Percentiles rank a stretch among this genome's conserved stretches.
Conservation (phyloP, 2,113 vertebrate genomes). For the Bujurquina vittata region DNA sequence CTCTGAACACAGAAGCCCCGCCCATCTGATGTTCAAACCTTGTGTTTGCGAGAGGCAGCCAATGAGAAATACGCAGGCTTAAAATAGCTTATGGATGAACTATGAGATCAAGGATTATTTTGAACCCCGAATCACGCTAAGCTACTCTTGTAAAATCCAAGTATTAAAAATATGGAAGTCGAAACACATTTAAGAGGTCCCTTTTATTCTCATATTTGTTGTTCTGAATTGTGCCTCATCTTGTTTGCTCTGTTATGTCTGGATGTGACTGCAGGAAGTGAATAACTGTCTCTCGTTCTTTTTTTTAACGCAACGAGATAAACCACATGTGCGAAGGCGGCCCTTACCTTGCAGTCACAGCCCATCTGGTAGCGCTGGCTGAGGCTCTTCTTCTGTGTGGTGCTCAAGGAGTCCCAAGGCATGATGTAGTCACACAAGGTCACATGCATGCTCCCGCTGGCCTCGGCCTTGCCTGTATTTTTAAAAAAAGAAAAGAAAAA, state of each 20-base stretch:
- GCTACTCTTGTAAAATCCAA: too few species aligned
- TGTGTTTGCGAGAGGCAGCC: background rate
- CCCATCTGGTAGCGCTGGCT: slow-evolving; percentile 99
- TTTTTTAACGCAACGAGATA: background rate
- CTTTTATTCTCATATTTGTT: background rate
- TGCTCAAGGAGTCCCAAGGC: slow-evolving; percentile 93
- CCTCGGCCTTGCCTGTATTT: slow-evolving; percentile 88
- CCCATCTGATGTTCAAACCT: background rate
- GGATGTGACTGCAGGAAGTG: background rate
- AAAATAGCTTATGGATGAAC: background rate
- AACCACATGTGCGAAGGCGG: background rate
- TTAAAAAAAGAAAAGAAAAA: background rate
- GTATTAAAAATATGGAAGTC: background rate
- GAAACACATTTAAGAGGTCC: background rate
- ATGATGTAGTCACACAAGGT: slow-evolving; percentile 96
- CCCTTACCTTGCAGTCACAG: slow-evolving; percentile 96
- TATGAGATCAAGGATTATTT: background rate
- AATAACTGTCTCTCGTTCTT: background rate
- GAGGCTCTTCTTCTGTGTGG: slow-evolving; percentile 97
- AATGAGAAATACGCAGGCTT: background rate
- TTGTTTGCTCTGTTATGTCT: slow-evolving; percentile 39
- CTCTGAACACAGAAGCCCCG: background rate
- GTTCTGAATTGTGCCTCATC: slow-evolving; percentile 14
- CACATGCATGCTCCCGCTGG: slow-evolving; percentile 90
- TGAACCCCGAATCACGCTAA: background rate